Base-by-base conservation (phyloP, 2,113 vertebrate genomes). In the Sakesphorus luctuosus region DNA sequence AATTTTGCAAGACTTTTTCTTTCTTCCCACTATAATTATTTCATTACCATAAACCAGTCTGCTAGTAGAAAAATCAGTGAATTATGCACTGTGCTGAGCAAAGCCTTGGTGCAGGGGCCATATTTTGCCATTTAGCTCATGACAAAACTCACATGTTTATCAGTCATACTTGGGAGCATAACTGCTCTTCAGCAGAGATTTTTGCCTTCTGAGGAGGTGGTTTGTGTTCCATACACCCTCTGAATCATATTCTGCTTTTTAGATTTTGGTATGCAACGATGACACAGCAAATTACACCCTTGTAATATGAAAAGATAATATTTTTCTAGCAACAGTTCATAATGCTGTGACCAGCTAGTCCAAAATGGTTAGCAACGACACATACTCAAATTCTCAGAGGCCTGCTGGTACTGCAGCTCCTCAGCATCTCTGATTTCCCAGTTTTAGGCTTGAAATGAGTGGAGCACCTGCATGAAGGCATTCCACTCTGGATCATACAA, bases 231-330 rank as follows among this genome's bases (percentile, higher is more conserved):
- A 75, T 62, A 78, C 58, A 82, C 19, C 46, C 79, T 89, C 77
- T 93, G 92, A 96, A 94, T 96, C 94, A 94, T 52, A 69, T 82
- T 94, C 78, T 84, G 58, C 71, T 61, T 89, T 92, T 96, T 20
- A 65, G 79, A 94, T 87, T 78, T 79, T n/a, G 47, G 40, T 66
- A 52, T 55, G 23, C 78, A 87, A 63, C 0, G 17, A 73, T 95
- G 90, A 96, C 58, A 92, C 88, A 84, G 93, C 94, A 95, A 96
- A 95, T 90, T 92, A 81, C 20, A 74, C 23, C 83, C 73, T 84
- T 79, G 56, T 19, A 88, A 94, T 61, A 92, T 1, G 33, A 89
- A 94, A 81, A 67, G n/a, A 89, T 65, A 90, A 90, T 90, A 63
- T 87, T 97, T 95, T 92, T 92, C 83, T 61, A 93, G 50, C 58